Conservation (phyloP, 2,888 invertebrate genomes). For the Colostygia pectinataria region DNA sequence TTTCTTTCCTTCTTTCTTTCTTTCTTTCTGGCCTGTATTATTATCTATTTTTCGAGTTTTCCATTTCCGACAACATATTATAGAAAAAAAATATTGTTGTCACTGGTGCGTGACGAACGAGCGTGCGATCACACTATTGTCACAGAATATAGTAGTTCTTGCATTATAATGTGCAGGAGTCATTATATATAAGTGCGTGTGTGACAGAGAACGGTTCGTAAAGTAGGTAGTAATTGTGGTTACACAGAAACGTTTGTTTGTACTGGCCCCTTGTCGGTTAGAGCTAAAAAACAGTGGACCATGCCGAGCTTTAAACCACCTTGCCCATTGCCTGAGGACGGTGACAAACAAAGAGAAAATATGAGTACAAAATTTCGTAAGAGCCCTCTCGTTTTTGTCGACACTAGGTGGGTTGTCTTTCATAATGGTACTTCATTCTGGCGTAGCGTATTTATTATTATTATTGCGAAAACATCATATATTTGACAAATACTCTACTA, state of each 20-base stretch:
- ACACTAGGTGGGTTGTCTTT: too few species aligned
- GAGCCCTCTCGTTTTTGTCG: too few species aligned
- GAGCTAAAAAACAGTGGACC: constrained; percentile 18
- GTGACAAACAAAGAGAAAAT: constrained; percentile 3
- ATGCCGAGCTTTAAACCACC: background rate
- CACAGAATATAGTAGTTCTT: constrained; percentile 9
- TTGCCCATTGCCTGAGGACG: background rate
- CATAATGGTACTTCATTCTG: too few species aligned
- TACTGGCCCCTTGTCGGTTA: constrained; percentile 26
- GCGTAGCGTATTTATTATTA: too few species aligned
- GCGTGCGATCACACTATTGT: constrained; percentile 55
- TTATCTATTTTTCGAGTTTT: too few species aligned
- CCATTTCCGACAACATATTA: constrained; percentile 59
- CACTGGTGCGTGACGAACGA: constrained; percentile 67
- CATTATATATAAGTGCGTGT: constrained; percentile 49
- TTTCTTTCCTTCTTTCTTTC: too few species aligned
- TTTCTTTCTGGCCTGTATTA: too few species aligned
- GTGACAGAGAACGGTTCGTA: constrained; percentile 67
- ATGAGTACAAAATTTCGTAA: too few species aligned
- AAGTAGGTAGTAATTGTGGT: constrained; percentile 40
- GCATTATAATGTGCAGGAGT: constrained; percentile 47
- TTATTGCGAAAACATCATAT: too few species aligned
- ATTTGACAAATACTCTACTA: too few species aligned
- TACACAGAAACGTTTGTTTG: constrained; percentile 54
- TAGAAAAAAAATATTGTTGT: constrained; percentile 52